These are phyloP conservation scores for Channa maculata DNA, from an alignment of 2,113 vertebrate genomes.

Conservation along the genomic window DNA sequence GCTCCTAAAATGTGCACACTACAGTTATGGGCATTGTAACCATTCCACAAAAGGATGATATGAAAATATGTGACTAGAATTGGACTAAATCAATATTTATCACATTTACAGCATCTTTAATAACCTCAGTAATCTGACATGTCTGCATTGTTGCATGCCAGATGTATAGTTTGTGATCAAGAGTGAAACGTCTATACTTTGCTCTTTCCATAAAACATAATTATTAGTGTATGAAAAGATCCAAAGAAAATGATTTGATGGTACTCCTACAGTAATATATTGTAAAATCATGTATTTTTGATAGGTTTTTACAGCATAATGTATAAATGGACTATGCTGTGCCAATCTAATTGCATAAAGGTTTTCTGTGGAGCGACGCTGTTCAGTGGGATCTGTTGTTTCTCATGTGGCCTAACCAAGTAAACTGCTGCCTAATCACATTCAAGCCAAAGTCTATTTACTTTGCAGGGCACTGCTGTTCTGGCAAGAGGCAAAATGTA, in stretches of 20 bases:
- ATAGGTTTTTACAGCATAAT: constrained; percentile 67
- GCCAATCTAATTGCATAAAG: constrained; percentile 78
- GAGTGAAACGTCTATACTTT: too few species aligned
- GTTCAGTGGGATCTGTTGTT: constrained; percentile 76
- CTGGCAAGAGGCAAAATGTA: constrained; percentile 62
- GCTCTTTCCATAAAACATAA: not conserved
- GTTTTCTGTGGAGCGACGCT: constrained; percentile 80
- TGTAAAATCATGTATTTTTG: constrained; percentile 47
- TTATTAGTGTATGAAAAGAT: not conserved
- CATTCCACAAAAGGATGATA: too few species aligned
- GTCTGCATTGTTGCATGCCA: too few species aligned
- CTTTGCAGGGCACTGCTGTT: constrained; percentile 70
- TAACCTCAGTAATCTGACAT: too few species aligned
- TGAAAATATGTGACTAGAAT: too few species aligned
- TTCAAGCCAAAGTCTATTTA: constrained; percentile 76
- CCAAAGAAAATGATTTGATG: not conserved
- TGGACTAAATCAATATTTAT: too few species aligned
- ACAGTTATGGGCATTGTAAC: too few species aligned
- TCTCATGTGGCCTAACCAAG: constrained; percentile 76
- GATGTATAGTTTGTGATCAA: too few species aligned
- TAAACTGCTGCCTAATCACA: constrained; percentile 79
- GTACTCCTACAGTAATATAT: constrained; percentile 8
- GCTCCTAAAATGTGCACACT: too few species aligned
- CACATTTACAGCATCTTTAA: too few species aligned
- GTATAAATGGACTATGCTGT: constrained; percentile 70